phyloP scores from a whole-genome alignment of 1,140 invertebrate genomes.

The Cydia pomonella region DNA sequence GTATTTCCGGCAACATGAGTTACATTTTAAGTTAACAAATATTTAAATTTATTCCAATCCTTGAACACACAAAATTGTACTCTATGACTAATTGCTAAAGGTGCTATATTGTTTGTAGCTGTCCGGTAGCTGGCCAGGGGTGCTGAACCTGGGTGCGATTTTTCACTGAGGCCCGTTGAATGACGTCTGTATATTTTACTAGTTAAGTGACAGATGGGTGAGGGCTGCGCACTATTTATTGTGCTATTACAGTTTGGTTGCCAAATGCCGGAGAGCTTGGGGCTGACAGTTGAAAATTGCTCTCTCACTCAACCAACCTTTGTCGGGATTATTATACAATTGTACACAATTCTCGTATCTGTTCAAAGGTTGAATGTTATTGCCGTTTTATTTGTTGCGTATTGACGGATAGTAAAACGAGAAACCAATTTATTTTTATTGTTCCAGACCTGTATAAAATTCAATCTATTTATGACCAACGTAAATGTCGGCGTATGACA shows the following conservation, averaged over 20 bases:
- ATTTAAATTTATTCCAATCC: conserved; percentile 77
- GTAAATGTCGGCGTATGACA: conserved; percentile 46
- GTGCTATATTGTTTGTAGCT: conserved; percentile 32
- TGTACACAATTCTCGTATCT: conserved; percentile 48
- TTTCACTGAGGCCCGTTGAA: conserved; percentile 72
- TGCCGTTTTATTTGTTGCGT: conserved; percentile 68
- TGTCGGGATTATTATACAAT: conserved; percentile 60
- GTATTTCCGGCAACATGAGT: conserved; percentile 79
- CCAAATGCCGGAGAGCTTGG: conserved; percentile 66
- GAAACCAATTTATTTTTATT: conserved; percentile 76
- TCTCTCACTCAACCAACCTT: conserved; percentile 52
- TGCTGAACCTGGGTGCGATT: conserved; percentile 65
- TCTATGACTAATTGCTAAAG: conserved; percentile 45
- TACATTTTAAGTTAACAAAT: conserved; percentile 81
- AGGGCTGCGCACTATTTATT: conserved; percentile 78
- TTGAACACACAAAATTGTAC: conserved; percentile 54
- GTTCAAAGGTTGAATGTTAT: conserved; percentile 55
- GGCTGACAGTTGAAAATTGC: conserved; percentile 74
- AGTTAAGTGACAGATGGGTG: conserved; percentile 79
- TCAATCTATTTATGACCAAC: conserved; percentile 73
- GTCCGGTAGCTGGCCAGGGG: conserved; percentile 50
- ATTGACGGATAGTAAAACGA: conserved; percentile 72
- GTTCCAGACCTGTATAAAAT: conserved; percentile 68
- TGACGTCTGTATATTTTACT: conserved; percentile 80
- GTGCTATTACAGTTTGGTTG: conserved; percentile 76